These are phyloP conservation scores for Chionis minor DNA, from an alignment of 2,113 vertebrate species.

Conservation along the genomic window DNA sequence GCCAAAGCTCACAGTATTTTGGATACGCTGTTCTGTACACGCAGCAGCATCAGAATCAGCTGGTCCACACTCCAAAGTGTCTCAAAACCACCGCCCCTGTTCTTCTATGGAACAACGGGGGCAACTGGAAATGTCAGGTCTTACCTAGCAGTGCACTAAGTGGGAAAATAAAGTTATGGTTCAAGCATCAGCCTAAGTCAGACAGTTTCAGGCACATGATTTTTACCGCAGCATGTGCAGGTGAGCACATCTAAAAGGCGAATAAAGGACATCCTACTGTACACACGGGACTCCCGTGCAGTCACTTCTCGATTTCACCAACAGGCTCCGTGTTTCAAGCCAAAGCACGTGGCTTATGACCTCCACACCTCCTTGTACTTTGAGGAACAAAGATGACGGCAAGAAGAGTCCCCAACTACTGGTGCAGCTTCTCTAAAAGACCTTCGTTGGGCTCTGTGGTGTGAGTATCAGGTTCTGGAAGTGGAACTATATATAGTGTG, in stretches of 20 bases:
- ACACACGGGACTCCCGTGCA: neutral
- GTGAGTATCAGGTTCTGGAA: neutral
- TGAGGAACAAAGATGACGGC: neutral
- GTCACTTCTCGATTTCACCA: neutral
- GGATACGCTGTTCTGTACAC: neutral
- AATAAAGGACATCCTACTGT: constrained; percentile 52
- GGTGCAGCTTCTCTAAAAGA: neutral
- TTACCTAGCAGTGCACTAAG: neutral
- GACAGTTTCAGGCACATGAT: constrained; percentile 62
- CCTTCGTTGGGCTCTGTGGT: neutral
- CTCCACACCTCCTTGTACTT: neutral
- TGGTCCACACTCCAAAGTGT: neutral
- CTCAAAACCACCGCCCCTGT: neutral
- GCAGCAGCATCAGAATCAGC: neutral
- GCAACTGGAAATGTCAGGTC: neutral
- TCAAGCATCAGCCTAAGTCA: neutral
- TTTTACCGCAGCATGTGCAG: neutral
- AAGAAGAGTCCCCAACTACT: neutral
- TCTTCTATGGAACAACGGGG: neutral
- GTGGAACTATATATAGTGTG: neutral
- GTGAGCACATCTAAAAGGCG: constrained; percentile 24
- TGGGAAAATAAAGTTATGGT: neutral
- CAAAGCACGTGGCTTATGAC: neutral
- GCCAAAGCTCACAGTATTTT: constrained; percentile 60
- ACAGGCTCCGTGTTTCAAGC: neutral